Conservation (phyloP, 1,140 invertebrate genomes). For the Bombus superbus region DNA sequence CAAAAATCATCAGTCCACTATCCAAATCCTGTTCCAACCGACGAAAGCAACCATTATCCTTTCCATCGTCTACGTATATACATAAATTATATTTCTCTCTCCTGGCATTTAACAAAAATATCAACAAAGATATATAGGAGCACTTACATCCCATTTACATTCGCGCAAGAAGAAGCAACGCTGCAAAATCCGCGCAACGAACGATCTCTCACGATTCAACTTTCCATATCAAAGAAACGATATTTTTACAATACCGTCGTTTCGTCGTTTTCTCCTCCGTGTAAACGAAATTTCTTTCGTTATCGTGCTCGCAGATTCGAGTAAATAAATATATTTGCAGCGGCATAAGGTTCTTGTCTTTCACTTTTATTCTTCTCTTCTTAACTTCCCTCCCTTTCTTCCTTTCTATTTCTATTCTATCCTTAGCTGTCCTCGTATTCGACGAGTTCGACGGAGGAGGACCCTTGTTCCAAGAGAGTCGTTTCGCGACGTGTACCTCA, state of each 20-base stretch:
- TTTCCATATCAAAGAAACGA: conserved; percentile 45
- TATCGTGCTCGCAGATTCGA: conserved; percentile 5
- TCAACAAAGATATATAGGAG: background rate
- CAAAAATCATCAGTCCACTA: background rate
- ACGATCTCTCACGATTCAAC: background rate
- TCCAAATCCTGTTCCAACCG: background rate
- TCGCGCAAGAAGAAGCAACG: background rate
- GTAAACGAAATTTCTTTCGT: conserved; percentile 28
- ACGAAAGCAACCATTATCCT: background rate
- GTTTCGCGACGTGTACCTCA: conserved; percentile 11
- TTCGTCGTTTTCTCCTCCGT: background rate
- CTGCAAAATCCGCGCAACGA: background rate
- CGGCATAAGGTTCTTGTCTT: background rate
- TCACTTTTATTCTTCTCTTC: no score
- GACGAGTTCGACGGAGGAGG: conserved; percentile 5
- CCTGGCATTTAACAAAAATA: background rate
- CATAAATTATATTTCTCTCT: background rate
- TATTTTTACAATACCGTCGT: conserved; percentile 22
- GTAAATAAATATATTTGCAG: conserved; percentile 43
- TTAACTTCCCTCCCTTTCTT: background rate
- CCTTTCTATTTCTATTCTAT: no score
- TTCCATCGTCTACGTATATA: background rate
- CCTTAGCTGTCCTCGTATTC: background rate
- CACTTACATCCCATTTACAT: background rate
- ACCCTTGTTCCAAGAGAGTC: conserved; percentile 34